phyloP scores from a whole-genome alignment of 2,113 vertebrate genomes.

The Microtus oregoni region DNA sequence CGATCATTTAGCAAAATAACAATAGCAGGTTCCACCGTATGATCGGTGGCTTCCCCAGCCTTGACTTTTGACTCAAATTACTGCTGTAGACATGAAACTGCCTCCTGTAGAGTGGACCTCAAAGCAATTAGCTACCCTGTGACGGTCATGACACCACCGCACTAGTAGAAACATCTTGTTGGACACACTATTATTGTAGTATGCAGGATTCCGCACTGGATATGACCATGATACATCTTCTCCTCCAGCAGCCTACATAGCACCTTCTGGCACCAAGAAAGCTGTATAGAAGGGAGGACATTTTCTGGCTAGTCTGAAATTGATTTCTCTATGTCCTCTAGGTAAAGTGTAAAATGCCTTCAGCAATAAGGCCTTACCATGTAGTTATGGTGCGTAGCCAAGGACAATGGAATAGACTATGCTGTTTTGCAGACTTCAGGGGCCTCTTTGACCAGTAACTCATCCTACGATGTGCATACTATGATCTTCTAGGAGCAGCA shows the following conservation, averaged over 20 bases:
- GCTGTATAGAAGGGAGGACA: background rate
- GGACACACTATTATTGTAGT: background rate
- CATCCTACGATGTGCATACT: too few relatives aligned
- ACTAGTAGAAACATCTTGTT: background rate
- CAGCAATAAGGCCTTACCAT: background rate
- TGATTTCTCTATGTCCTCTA: background rate
- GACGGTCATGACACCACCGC: background rate
- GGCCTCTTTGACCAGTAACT: background rate
- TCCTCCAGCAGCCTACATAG: background rate
- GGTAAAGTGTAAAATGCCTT: background rate
- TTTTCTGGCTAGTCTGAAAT: background rate
- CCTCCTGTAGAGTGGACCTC: background rate
- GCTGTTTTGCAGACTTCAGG: background rate
- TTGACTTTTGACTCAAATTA: background rate
- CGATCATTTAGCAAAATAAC: background rate
- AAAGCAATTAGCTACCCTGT: background rate
- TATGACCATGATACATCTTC: background rate
- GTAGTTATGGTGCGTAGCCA: background rate
- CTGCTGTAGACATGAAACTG: background rate
- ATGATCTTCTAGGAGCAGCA: background rate
- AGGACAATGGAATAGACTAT: background rate
- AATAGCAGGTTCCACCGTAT: background rate
- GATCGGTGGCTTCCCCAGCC: background rate
- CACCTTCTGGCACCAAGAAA: background rate
- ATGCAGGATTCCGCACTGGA: background rate